These are phyloP conservation scores for Burhinus bistriatus DNA, from an alignment of 2,113 vertebrate species.

Conservation along the genomic window DNA sequence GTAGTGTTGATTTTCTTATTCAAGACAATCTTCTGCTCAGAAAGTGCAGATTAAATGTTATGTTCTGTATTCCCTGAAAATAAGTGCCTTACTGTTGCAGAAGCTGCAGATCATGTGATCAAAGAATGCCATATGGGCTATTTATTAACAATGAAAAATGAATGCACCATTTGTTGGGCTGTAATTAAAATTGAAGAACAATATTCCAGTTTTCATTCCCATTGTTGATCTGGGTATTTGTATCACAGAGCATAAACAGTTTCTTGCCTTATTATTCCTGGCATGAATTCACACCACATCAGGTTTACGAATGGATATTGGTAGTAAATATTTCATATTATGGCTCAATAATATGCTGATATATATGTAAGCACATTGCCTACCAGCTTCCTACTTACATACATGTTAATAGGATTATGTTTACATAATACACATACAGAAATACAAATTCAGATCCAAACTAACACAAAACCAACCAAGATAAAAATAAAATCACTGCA, in stretches of 20 bases:
- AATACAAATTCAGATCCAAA: not conserved
- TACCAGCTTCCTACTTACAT: not conserved
- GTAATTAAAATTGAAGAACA: not conserved
- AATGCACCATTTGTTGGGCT: not conserved
- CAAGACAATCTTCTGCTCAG: not conserved
- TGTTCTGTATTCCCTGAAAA: not conserved
- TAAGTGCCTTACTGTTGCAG: not conserved
- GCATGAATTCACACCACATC: not conserved
- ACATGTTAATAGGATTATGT: not conserved
- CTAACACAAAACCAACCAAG: not conserved
- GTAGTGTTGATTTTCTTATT: not conserved
- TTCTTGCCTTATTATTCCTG: not conserved
- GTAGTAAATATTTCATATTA: not conserved
- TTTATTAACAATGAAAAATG: slow-evolving; percentile 31
- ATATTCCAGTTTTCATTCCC: not conserved
- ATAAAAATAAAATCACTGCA: slow-evolving; percentile 37
- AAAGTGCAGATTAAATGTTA: not conserved
- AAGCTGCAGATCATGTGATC: not conserved
- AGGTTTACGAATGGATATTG: not conserved
- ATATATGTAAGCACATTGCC: not conserved
- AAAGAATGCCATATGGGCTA: slow-evolving; percentile 31
- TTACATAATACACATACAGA: not conserved
- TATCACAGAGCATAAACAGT: not conserved
- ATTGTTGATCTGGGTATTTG: not conserved
- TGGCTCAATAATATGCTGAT: not conserved